Evolutionary conservation across 2,797 vertebrate genomes (phyloP), one percentile per base, ranked within the genome.

Genomic region (Sebastes steindachneri): DNA sequence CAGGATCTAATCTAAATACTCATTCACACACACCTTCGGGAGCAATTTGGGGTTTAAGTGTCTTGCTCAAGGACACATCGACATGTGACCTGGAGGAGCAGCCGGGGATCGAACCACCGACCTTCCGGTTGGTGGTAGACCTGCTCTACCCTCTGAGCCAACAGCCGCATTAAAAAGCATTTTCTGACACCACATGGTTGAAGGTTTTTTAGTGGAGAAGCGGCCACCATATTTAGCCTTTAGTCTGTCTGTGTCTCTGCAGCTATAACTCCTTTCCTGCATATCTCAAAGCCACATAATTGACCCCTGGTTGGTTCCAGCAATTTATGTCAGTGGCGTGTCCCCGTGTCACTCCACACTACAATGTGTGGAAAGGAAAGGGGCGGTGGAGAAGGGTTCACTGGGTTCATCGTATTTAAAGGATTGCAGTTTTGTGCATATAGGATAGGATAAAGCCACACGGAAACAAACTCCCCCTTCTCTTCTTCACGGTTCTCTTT

Each of bases 241-340:
- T 41, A 41, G 37, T 15, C 14, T 63, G 74, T 72, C 79, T 75
- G 75, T 77, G 80, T 86, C 83, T 86, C 83, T 88, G 81, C 84
- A 84, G 64, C 67, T 41, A 64, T 6, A 75, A 79, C 76, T 87
- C 78, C 17, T 73, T 65, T 60, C 83, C 57, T 89, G 86, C 86
- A 88, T 88, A 87, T 85, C 78, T 92, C 1, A 79, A 84, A 88
- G 82, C 89, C 91, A 92, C 91, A 91, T 91, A 90, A 91, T 90
- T 90, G 83, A 86, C 65, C 73, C 84, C 55, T 79, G 85, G 76
- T 81, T 79, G 85, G 76, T 81, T 79, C 71, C 68, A 63, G 81
- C 79, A 76, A 83, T 88, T 79, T 88, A 83, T 87, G 83, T 84
- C 79, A 59, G 87, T 68, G 84, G 80, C 80, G 84, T 83, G 89